These are phyloP conservation scores for Lathronympha strigana DNA, from an alignment of 2,888 invertebrate species.

Conservation along the genomic window DNA sequence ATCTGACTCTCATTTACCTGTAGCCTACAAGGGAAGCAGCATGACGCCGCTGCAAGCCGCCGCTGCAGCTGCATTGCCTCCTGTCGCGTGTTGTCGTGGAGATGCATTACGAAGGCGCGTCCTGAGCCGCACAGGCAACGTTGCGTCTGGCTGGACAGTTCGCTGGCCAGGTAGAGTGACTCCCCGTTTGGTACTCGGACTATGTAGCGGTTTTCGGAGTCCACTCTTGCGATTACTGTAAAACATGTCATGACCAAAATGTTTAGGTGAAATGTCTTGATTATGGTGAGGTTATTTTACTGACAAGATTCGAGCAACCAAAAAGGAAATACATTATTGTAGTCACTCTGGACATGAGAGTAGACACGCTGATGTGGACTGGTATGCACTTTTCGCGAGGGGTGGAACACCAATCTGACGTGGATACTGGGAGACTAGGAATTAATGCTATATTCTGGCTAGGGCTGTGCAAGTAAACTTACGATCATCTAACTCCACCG, in stretches of 20 bases:
- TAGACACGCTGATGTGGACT: slow-evolving; percentile 86
- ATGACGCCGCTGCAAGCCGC: slow-evolving; percentile 87
- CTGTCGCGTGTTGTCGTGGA: slow-evolving; percentile 92
- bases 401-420: slow-evolving; percentile 85
- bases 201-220: slow-evolving; percentile 89
- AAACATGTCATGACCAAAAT: slow-evolving; percentile 43
- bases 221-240: slow-evolving; percentile 85
- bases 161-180: slow-evolving; percentile 89
- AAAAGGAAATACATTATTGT: no score
- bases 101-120: slow-evolving; percentile 90
- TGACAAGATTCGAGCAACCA: no score
- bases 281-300: no score
- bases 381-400: slow-evolving; percentile 85
- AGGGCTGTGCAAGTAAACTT: no score
- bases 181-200: slow-evolving; percentile 89
- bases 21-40: slow-evolving; percentile 89
- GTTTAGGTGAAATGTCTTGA: no score
- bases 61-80: slow-evolving; percentile 91
- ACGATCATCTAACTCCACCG: slow-evolving; percentile 91
- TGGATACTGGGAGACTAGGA: slow-evolving; percentile 85
- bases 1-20: no score
- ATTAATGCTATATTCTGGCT: no score
- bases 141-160: slow-evolving; percentile 85
- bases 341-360: no score
- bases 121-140: slow-evolving; percentile 89